phyloP scores from a whole-genome alignment of 2,888 invertebrate genomes.

The Luffia ferchaultella region DNA sequence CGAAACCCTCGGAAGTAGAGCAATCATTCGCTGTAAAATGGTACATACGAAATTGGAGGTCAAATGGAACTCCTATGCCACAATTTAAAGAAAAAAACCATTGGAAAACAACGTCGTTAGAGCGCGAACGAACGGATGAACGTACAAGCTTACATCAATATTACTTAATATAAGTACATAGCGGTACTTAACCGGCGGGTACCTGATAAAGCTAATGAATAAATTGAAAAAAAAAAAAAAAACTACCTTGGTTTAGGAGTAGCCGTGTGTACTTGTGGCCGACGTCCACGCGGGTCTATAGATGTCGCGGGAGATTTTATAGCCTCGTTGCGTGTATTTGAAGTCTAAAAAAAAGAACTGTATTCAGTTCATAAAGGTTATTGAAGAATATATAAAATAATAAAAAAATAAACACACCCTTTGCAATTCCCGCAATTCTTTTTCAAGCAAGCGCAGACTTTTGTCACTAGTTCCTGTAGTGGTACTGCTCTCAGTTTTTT shows the following conservation, averaged over 20 bases:
- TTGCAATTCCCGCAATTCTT: conserved; percentile 67
- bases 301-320: conserved; percentile 29
- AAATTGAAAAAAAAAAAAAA: conserved; percentile 3
- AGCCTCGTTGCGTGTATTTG: conserved; percentile 33
- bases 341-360: not conserved
- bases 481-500: conserved; percentile 27
- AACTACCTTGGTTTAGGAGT: conserved; percentile 45
- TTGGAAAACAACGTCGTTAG: no score
- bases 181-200: not conserved
- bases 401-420: conserved; percentile 31
- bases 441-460: conserved; percentile 58
- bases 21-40: no score
- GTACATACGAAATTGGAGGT: no score
- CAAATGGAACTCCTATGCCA: no score
- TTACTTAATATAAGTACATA: not conserved
- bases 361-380: not conserved
- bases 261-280: conserved; percentile 40
- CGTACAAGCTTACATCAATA: no score
- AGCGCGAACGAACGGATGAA: no score
- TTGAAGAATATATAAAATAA: not conserved
- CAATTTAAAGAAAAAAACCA: no score
- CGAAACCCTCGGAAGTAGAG: no score
- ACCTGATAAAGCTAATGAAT: no score
- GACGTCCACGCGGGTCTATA: conserved; percentile 27
- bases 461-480: conserved; percentile 42